Evolutionary conservation across 1,140 invertebrate species (phyloP).

Genomic region (Leptopilina clavipes): DNA sequence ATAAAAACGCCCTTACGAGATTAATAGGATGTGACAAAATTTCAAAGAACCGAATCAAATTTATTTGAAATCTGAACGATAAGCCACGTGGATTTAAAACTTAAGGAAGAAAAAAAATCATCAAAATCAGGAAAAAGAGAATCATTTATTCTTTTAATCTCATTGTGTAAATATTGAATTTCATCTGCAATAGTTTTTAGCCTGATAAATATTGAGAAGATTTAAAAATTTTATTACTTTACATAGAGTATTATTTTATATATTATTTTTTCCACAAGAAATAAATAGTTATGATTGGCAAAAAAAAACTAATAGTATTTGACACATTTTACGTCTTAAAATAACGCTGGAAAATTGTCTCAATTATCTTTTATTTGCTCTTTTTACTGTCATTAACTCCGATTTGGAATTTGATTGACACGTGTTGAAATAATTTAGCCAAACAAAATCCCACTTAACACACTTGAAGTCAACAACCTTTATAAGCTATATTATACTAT

Average conservation of each 20-base stretch:
- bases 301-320: background rate
- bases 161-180: too few species aligned
- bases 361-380: slow-evolving; percentile 2
- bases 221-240: too few species aligned
- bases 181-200: too few species aligned
- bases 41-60: background rate
- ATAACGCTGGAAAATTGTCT: background rate
- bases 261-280: too few species aligned
- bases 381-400: background rate
- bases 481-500: background rate
- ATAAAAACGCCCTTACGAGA: background rate
- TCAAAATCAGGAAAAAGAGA: background rate
- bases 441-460: background rate
- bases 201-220: too few species aligned
- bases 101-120: background rate
- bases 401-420: slow-evolving; percentile 8
- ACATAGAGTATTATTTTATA: too few species aligned
- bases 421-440: slow-evolving; percentile 23
- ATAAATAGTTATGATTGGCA: too few species aligned
- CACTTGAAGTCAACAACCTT: background rate
- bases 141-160: background rate
- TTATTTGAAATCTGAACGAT: background rate
- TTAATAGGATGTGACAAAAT: background rate
- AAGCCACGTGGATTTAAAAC: background rate
- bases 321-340: background rate